These are phyloP conservation scores for Myrmecophaga tridactyla DNA, from an alignment of 2,113 vertebrate genomes.

Conservation along the genomic window DNA sequence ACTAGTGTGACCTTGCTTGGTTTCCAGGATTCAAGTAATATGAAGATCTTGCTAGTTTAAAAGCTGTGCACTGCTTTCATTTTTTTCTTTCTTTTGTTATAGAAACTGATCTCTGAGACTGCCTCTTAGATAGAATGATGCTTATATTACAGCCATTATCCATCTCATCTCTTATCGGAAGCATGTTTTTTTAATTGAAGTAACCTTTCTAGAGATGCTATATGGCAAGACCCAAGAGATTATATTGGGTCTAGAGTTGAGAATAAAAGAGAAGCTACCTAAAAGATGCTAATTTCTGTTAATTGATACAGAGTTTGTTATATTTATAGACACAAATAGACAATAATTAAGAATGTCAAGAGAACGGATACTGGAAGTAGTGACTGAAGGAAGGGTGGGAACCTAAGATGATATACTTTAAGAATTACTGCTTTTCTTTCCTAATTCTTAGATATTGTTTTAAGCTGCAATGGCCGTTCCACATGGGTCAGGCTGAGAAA, in stretches of 20 bases:
- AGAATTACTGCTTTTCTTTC: conserved; percentile 7
- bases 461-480: background rate
- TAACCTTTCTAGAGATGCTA: conserved; percentile 25
- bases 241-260: conserved; percentile 43
- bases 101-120: background rate
- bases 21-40: background rate
- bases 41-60: conserved; percentile 34
- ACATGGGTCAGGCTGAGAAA: background rate
- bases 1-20: background rate
- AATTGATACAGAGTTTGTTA: conserved; percentile 36
- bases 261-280: conserved; percentile 30
- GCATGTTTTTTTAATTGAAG: conserved; percentile 25
- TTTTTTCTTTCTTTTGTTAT: conserved; percentile 1
- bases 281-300: conserved; percentile 46
- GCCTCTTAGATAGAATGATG: background rate
- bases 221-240: conserved; percentile 3
- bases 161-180: conserved; percentile 18
- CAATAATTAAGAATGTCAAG: conserved; percentile 22
- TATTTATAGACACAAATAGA: conserved; percentile 45
- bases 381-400: background rate
- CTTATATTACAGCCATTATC: background rate
- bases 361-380: conserved; percentile 21
- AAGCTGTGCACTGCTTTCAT: background rate
- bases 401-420: background rate
- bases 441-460: conserved; percentile 32